Base-by-base conservation (phyloP, 2,113 vertebrate species). In the Ageneiosus marmoratus region DNA sequence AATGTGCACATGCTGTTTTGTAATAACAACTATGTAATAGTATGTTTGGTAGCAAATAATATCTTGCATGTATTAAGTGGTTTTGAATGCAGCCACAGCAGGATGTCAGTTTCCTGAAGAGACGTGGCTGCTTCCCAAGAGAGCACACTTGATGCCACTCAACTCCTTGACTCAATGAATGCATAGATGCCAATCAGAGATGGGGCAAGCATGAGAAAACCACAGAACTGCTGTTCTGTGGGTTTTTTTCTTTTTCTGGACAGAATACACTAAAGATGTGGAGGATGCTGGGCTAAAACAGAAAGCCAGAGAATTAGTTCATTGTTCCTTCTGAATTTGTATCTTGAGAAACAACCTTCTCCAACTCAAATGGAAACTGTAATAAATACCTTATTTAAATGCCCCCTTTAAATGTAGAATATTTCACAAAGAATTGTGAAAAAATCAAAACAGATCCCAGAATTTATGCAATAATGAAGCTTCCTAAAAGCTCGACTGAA, bases 401-500 rank as follows among this genome's bases (percentile, higher is more conserved):
- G 46, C 46, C 7, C 29, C 34, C 20, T 80, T 50, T 32, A 80
- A 70, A 81, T 55, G 50, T 50, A 56, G 65, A 70, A 80, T 44
- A 44, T 24, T 29, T 81, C n/a, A 46, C 53, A 6, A 72, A 73
- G 53, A 58, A 56, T 37, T 41, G 34, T 41, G 9, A 16, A 13
- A 34, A 24, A n/a, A 56, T 56, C n/a, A 58, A 50, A 44, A 41
- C 51, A n/a, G 55, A 5, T 72, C 15, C 41, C 34, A 46, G 67
- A 6, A 48, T n/a, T 56, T 37, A 44, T 44, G 51, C 27, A 58
- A 72, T 81, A 81, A n/a, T n/a, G 37, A 41, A 3, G 5, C 5
- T 41, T 34, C 22, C 58, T 77, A 44, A 63, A 83, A 73, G 32
- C 73, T 76, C 67, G 60, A 77, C 46, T 83, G 46, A 56, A 77